Evolutionary conservation across 2,797 vertebrate genomes (phyloP).

Genomic region (Acanthiza pusilla): DNA sequence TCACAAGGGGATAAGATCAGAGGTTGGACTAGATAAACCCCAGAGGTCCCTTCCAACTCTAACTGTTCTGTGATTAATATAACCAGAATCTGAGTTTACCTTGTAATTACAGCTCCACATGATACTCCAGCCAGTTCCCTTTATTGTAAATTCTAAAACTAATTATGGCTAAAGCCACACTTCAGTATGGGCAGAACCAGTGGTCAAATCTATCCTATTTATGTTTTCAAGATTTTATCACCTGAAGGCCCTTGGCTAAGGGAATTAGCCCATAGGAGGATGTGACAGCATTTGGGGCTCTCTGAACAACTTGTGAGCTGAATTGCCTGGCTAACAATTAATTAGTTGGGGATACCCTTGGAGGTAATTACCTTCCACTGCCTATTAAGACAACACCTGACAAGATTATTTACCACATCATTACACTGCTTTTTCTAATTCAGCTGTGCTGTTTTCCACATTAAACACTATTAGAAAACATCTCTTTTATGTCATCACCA

Average conservation of each 20-base stretch:
- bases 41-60: neutral
- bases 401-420: neutral
- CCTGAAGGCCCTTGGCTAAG: neutral
- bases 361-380: neutral
- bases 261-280: neutral
- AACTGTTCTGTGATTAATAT: neutral
- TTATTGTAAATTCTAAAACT: neutral
- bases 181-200: neutral
- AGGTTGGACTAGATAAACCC: neutral
- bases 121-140: neutral
- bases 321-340: neutral
- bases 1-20: neutral
- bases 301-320: neutral
- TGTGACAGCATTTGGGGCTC: neutral
- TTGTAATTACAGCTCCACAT: neutral
- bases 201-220: neutral
- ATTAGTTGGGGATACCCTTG: neutral
- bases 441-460: neutral
- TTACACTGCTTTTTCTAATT: neutral
- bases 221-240: neutral
- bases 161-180: neutral
- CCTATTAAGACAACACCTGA: neutral
- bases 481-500: neutral
- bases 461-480: neutral
- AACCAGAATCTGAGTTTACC: neutral